Evolutionary conservation across 2,113 vertebrate species (phyloP), one percentile per base, ranked within the genome.

Genomic region (Gila orcuttii): DNA sequence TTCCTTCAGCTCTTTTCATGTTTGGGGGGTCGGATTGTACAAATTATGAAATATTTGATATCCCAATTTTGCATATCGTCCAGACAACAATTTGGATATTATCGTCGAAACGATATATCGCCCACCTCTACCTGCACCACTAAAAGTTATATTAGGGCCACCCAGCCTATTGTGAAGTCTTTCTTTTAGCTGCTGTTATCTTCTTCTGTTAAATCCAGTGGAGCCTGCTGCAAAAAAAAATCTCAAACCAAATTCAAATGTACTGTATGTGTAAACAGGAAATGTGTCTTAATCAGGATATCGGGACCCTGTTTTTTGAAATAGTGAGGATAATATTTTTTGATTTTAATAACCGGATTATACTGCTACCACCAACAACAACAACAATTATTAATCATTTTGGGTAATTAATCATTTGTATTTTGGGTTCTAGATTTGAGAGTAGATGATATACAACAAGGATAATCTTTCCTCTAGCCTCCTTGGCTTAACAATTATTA

Each of bases 181-280:
- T 76, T 55, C 64, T 84, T 31, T 77, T 31, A 31, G 31, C 68
- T 55, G 75, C 86, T 80, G 89, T 89, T 88, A 88, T 93, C 86
- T 86, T 64, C 47, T 45, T 59, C 86, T 90, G 92, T 90, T 93
- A 88, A 93, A 91, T 86, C 57, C 21, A 25, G 86, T 23, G 64
- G 89, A 57, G 55, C 19, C 89, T 91, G 78, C 79, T 90, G 91
- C 91, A 92, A 93, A 85, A 85, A 83, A 17, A 92, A 88, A 91
- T 80, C 85, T 91, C 86, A 42, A 68, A 25, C 85, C 47, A 87
- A 87, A 91, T 92, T 90, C 90, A 80, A 73, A 31, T n/a, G 42
- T 79, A 68, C 31, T n/a, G 42, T 28, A 87, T 76, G 81, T 81
- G 68, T 93, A 85, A 92, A 90, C 90, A 92, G 89, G 88, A 90